A percentile compares a stretch with the other conserved stretches of the same genome.
phyloP scores from a whole-genome alignment of 1,140 invertebrate genomes.

The Mizuhopecten yessoensis region DNA sequence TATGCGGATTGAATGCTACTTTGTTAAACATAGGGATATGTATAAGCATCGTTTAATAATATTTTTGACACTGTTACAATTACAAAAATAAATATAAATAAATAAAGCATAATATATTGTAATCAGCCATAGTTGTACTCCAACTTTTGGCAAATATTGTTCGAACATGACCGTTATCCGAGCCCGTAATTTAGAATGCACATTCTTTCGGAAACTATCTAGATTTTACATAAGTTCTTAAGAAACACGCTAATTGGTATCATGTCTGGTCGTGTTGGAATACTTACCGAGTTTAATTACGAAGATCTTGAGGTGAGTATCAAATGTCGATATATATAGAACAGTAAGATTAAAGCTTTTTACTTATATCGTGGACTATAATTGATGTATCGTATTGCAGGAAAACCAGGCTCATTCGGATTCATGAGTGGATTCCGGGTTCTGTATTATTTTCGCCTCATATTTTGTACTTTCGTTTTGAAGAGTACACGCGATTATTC shows the following conservation, averaged over 20 bases:
- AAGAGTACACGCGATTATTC: too few relatives aligned
- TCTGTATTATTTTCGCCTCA: not conserved
- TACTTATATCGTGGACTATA: not conserved
- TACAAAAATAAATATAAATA: too few relatives aligned
- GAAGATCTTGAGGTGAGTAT: conserved; percentile 69
- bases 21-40: too few relatives aligned
- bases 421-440: not conserved
- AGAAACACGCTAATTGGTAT: not conserved
- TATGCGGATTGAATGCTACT: too few relatives aligned
- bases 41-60: not conserved
- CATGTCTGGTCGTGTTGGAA: conserved; percentile 60
- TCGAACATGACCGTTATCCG: not conserved
- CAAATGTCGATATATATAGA: not conserved
- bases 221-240: not conserved
- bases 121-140: too few relatives aligned
- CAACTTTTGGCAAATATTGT: not conserved
- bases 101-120: too few relatives aligned
- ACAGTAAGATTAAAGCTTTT: too few relatives aligned
- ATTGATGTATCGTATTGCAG: not conserved
- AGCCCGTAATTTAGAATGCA: not conserved
- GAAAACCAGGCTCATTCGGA: not conserved
- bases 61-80: too few relatives aligned
- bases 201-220: not conserved
- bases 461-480: conserved; percentile 29
- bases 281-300: conserved; percentile 69